Base-by-base conservation (phyloP, 2,888 invertebrate species). In the Sacculina carcini region DNA sequence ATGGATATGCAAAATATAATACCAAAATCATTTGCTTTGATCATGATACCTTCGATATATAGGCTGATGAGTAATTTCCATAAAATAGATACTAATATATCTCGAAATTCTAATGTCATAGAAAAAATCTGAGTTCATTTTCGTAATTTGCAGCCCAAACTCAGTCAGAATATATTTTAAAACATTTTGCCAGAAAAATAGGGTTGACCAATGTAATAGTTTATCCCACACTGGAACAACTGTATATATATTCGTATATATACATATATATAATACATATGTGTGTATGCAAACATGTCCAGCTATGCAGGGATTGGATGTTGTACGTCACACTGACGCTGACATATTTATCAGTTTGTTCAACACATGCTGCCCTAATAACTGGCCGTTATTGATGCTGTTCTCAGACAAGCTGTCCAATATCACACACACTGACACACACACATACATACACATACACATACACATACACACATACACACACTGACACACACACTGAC, bases 221-320 rank as follows among this genome's bases (percentile, higher is more conserved):
- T 16, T 36, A 36, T 36, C 16, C 19, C 16, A 16, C 16, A 16
- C 16, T 36, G 19, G 19, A 16, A 36, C 23, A 44, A 21, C 16
- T 44, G 23, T 44, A 44, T 44, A 44, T 44, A 44, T 44, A 44
- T 44, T 21, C 23, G 23, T 44, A 44, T 44, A 44, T 44, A 44
- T 28, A 46, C 14, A 46, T 16, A 36, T 36, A 36, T 36, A 36
- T 36, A 36, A 24, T 24, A 24, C n/a, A n/a, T 24, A 24, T 24
- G 21, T 14, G 16, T 24, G 21, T 24, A 46, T 29, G 14, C 21
- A 42, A 9, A 42, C 12, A 42, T n/a, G 26, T n/a, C 21, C 12
- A 42, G 7, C 21, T 3, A 42, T n/a, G 26, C 12, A 42, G 7
- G 16, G 9, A 46, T 6, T 24, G 29, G 4, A 24, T 14, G 29